Base-by-base conservation (phyloP, 1,140 invertebrate genomes). In the Sweltsa coloradensis region DNA sequence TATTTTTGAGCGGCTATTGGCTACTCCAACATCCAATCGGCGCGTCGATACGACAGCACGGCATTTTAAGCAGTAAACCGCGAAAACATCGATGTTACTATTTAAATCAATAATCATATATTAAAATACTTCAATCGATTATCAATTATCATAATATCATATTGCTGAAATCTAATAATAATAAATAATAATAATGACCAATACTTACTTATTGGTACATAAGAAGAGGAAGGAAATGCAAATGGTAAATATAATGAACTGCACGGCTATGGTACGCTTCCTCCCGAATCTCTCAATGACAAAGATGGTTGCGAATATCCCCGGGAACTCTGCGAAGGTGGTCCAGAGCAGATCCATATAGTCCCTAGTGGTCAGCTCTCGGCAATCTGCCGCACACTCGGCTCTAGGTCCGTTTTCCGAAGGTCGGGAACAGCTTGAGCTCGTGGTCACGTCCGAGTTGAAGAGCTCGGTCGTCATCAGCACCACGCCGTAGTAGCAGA, bases 401-500 rank as follows among this genome's bases (percentile, higher is more conserved):
- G 69, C 65, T 55, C 53, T 47, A 64, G 66, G 49, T 52, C 64
- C 56, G 18, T 65, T 57, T 39, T 61, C 53, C 3, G 55, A 47
- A 19, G 25, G 9, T 19, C 23, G 25, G 22, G 25, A 41, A 16
- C 49, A 29, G 34, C 19, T 4, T 19, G 9, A 11, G 24, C 48
- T 34, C 11, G 36, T 57, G 34, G 16, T 37, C 34, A 37, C 16
- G 7, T 18, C 7, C 14, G 34, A 41, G 22, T 89, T 85, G 66
- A 97, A 89, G 23, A 97, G 68, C 65, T 96, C 92, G 1, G 92
- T 96, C 1, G 91, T 93, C 79, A 97, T 90, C 34, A 97, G 67
- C 3, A 97, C 91, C 26, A 96, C 73, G 1, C 93, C 93, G 63
- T 97, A 97, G 62, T 97, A 97, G 55, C 88, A 93, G 67, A 97